These are phyloP conservation scores for Drosophila subobscura DNA, from an alignment of 1,140 invertebrate genomes.

Conservation along the genomic window DNA sequence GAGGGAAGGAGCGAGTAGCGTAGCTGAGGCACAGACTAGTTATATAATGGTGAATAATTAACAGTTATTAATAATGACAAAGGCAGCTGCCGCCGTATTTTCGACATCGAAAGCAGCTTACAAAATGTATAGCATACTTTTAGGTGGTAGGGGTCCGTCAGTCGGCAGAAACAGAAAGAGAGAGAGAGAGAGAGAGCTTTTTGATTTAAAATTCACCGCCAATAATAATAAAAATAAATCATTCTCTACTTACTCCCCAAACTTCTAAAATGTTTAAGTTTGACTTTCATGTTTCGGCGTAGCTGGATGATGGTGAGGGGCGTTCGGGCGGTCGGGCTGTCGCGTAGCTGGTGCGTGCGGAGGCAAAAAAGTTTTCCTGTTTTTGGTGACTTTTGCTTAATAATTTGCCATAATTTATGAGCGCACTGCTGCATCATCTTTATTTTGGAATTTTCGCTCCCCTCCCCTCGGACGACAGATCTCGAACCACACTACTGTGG, in stretches of 20 bases:
- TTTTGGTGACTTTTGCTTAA: conserved; percentile 64
- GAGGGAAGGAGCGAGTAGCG: no score
- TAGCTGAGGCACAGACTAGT: conserved; percentile 39
- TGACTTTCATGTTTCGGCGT: background rate
- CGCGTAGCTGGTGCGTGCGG: conserved; percentile 35
- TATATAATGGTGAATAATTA: conserved; percentile 81
- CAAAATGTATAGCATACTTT: conserved; percentile 65
- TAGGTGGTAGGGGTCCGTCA: conserved; percentile 11
- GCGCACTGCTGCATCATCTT: conserved; percentile 42
- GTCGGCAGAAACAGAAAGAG: background rate
- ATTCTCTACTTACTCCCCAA: conserved; percentile 34
- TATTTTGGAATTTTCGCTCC: conserved; percentile 60
- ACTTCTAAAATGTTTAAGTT: conserved; percentile 21
- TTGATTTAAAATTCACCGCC: conserved; percentile 81
- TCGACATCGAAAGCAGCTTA: conserved; percentile 50
- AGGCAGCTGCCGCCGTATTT: conserved; percentile 65
- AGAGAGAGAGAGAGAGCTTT: conserved; percentile 29
- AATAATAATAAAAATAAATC: conserved; percentile 82
- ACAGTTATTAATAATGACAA: conserved; percentile 83
- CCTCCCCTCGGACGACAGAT: conserved; percentile 3
- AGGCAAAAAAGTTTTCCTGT: conserved; percentile 57
- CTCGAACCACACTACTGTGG: no score
- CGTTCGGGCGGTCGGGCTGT: no score
- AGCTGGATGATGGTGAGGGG: no score
- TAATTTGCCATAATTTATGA: conserved; percentile 75